Evolutionary conservation across 2,888 invertebrate genomes (phyloP).

Genomic region (Lepidonotus clava): DNA sequence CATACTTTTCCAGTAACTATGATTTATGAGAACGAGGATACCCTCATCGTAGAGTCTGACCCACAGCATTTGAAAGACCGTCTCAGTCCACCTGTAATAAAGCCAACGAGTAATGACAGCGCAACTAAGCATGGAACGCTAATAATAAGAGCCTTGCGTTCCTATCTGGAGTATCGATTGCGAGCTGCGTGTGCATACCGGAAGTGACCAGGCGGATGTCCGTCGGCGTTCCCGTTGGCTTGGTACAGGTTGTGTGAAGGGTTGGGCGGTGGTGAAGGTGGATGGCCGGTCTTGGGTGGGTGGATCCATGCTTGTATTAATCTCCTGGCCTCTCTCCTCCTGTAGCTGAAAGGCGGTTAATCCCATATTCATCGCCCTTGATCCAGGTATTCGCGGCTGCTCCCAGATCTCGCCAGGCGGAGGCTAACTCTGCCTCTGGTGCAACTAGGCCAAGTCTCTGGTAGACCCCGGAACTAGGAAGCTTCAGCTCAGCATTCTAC

Average conservation of each 20-base stretch:
- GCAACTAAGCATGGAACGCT: not conserved
- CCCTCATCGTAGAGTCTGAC: too few relatives aligned
- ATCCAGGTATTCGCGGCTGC: not conserved
- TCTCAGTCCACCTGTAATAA: not conserved
- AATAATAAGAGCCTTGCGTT: not conserved
- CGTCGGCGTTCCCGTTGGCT: slow-evolving; percentile 7
- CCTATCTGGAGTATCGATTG: not conserved
- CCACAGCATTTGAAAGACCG: too few relatives aligned
- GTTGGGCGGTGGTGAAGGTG: not conserved
- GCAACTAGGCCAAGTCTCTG: too few relatives aligned
- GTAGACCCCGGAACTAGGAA: too few relatives aligned
- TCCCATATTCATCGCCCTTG: slow-evolving; percentile 28
- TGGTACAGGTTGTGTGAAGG: too few relatives aligned
- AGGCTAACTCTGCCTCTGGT: too few relatives aligned
- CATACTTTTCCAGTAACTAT: too few relatives aligned
- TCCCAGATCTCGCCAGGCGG: not conserved
- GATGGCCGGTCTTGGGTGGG: not conserved
- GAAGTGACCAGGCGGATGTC: not conserved
- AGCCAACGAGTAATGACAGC: not conserved
- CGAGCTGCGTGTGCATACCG: slow-evolving; percentile 7
- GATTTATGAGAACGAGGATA: too few relatives aligned
- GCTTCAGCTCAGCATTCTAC: too few relatives aligned
- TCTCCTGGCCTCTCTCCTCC: not conserved
- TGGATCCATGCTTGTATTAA: not conserved
- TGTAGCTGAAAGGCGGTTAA: not conserved